Percentiles rank a stretch among this genome's conserved stretches.
phyloP scores from a whole-genome alignment of 92 coral and sea anemone species.

The Parazoanthus swiftii region DNA sequence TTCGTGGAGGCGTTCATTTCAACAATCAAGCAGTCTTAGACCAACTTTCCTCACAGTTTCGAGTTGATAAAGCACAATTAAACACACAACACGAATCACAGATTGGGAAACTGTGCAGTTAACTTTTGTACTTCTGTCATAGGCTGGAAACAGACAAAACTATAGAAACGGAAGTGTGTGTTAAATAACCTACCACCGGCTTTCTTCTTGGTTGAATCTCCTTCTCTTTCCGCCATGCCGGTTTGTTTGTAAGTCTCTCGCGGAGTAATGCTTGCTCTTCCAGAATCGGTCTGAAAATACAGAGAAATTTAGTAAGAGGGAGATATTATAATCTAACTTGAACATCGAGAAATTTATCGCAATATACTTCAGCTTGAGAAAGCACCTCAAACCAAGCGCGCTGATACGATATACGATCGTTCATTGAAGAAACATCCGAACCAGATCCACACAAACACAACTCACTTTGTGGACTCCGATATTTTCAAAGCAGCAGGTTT shows the following conservation, averaged over 20 bases:
- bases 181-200: slow-evolving; percentile 76
- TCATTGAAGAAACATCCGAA: neutral
- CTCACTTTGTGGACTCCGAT: slow-evolving; percentile 92
- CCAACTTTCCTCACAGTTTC: neutral
- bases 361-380: slow-evolving; percentile 16
- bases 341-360: slow-evolving; percentile 1
- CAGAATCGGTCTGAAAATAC: slow-evolving; percentile 76
- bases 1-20: neutral
- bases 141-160: neutral
- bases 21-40: neutral
- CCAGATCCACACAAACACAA: neutral
- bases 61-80: neutral
- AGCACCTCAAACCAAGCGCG: neutral
- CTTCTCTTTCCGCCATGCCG: slow-evolving; percentile 91
- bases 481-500: slow-evolving; percentile 77
- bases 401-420: neutral
- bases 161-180: slow-evolving; percentile 9
- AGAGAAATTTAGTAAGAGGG: neutral
- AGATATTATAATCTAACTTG: neutral
- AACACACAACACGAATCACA: neutral
- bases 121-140: neutral
- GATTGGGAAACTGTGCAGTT: neutral
- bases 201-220: slow-evolving; percentile 63
- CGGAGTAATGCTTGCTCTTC: slow-evolving; percentile 96
- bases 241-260: slow-evolving; percentile 75